Evolutionary conservation across 2,113 vertebrate species (phyloP), one percentile per base, ranked within the genome.

Genomic region (Pygoscelis adeliae): DNA sequence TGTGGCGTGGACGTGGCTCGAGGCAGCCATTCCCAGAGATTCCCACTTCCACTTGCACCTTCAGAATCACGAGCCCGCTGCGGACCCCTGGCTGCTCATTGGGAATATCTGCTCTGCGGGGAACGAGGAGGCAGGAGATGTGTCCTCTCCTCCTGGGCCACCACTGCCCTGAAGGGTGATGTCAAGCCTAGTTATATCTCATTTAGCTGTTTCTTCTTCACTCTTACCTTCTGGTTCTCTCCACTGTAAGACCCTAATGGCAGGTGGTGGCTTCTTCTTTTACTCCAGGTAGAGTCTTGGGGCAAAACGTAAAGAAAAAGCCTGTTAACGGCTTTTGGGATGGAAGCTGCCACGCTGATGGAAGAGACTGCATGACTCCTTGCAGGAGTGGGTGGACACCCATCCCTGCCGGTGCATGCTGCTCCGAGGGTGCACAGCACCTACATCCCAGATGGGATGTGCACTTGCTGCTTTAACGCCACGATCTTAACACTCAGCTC

Each of bases 1-100:
- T 82, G 73, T 6, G 13, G 3, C 2, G 1, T 8, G 40, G 82
- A 4, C 16, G 5, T 7, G 27, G 6, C 46, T 44, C 0, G 0
- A 20, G 59, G 44, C n/a, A 32, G 36, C 29, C 9, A 0, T 21
- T 69, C 82, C 82, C 46, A 52, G 44, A 46, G 59, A 19, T 22
- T 66, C 50, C 55, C 65, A 26, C 12, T 58, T 52, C 67, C 26
- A 27, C 23, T 40, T 18, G 1, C 59, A 23, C 18, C 26, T 50
- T n/a, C 14, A 17, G 38, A 13, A 7, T 29, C 1, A 1, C 1
- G 49, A 81, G 38, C n/a, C 58, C 3, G 4, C 17, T 38, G 16
- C 15, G 3, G 66, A 23, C 36, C 6, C 29, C 29, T 42, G 18
- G 30, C 26, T 49, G 30, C 36, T 18, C 29, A 2, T 2, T 9